These are phyloP conservation scores for Champsocephalus esox DNA, from an alignment of 2,797 vertebrate species.

Conservation along the genomic window DNA sequence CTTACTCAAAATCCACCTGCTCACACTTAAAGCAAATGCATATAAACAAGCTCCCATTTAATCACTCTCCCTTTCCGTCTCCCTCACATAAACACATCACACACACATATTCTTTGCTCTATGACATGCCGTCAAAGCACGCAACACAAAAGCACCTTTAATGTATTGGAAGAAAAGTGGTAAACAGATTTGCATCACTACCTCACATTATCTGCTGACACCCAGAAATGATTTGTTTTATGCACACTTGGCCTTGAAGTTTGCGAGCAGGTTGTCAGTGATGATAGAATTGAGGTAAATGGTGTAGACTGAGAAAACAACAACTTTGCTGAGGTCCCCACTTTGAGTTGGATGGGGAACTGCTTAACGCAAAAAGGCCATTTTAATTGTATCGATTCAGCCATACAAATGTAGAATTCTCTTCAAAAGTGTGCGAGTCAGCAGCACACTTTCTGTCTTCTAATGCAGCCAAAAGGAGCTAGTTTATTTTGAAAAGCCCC, in stretches of 20 bases:
- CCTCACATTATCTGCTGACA: constrained; percentile 87
- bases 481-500: constrained; percentile 83
- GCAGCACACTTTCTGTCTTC: constrained; percentile 87
- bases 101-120: constrained; percentile 68
- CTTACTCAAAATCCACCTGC: constrained; percentile 63
- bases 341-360: constrained; percentile 83
- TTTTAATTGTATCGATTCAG: constrained; percentile 91
- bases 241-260: constrained; percentile 85
- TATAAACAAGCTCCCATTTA: constrained; percentile 69
- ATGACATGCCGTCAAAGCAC: constrained; percentile 78
- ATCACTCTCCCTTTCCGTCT: constrained; percentile 62
- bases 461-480: constrained; percentile 79
- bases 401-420: constrained; percentile 87
- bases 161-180: constrained; percentile 79
- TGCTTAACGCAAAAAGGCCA: constrained; percentile 82
- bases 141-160: constrained; percentile 84
- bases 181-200: constrained; percentile 88
- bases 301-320: constrained; percentile 85
- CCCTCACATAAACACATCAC: constrained; percentile 43
- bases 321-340: constrained; percentile 89
- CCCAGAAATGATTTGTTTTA: constrained; percentile 88
- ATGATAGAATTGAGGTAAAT: constrained; percentile 90
- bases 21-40: constrained; percentile 62
- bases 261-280: constrained; percentile 86
- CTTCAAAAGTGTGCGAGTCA: constrained; percentile 83